Base-by-base conservation (phyloP, 2,888 invertebrate genomes). In the Sphinx pinastri region DNA sequence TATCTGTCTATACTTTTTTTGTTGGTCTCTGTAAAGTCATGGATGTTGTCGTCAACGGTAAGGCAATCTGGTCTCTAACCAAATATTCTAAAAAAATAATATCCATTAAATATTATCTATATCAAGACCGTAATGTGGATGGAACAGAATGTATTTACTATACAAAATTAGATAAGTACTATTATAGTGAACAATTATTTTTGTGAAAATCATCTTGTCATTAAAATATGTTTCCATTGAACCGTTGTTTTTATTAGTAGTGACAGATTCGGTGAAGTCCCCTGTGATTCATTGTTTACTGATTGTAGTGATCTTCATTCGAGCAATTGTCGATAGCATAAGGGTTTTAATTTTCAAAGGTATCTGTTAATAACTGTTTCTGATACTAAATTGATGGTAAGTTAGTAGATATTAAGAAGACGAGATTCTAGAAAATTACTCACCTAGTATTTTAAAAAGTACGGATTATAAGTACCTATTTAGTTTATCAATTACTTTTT, bases 201-300 rank as follows among this genome's bases (percentile, higher is more conserved):
- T 90, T 91, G 88, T 90, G 90, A 88, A 84, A 82, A 82, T 88
- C 87, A 88, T 88, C 88, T 86, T 87, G 86, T 90, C 90, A 91
- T 88, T 88, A 90, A 89, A 59, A 82, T 83, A 87, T 84, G 86
- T 89, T 91, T 90, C 82, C 86, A 88, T 87, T 86, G 82, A 77
- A 73, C 70, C 60, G 71, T 78, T 80, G 80, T 87, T 85, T 54
- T 86, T 76, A 72, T 78, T 82, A 51, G 57, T 58, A 12, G 7
- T 58, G 66, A 58, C 51, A 68, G 25, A 55, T 68, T 60, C 63
- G 69, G 71, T 68, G 67, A 71, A 73, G 69, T 68, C 72, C 72
- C 72, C 45, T 12, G 7, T 68, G 68, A 71, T 16, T 52, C 49
- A 16, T 59, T 63, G 73, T 75, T 1, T 60, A 68, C 71, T 4